A percentile compares a stretch with the other conserved stretches of the same genome.
phyloP scores from a whole-genome alignment of 2,113 vertebrate species.

The Clarias magur region DNA sequence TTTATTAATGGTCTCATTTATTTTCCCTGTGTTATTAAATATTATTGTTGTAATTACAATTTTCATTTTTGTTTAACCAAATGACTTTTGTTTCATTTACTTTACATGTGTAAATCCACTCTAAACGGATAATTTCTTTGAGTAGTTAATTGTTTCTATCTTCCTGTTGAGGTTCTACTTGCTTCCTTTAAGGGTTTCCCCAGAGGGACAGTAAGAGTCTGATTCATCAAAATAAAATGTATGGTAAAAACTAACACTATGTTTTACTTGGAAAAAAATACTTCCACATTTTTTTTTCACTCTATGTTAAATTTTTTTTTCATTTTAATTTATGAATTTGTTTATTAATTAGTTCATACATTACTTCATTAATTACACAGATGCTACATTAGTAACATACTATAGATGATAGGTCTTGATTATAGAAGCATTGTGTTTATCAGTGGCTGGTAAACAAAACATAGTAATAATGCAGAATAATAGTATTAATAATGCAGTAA shows the following conservation, averaged over 20 bases:
- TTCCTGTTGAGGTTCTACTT: too few species aligned
- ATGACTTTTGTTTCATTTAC: not conserved
- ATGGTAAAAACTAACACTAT: too few species aligned
- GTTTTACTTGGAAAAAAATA: too few species aligned
- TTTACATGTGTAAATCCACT: not conserved
- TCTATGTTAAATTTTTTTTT: too few species aligned
- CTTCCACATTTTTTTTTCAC: too few species aligned
- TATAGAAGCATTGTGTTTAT: not conserved
- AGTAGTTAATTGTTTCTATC: not conserved
- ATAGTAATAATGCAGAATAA: not conserved
- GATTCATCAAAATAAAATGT: too few species aligned
- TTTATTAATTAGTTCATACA: not conserved
- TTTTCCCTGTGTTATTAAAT: not conserved
- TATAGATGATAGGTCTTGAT: not conserved
- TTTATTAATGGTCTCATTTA: not conserved
- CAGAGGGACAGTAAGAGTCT: too few species aligned
- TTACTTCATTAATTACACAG: not conserved
- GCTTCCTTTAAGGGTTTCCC: too few species aligned
- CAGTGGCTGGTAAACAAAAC: not conserved
- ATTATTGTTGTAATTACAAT: not conserved
- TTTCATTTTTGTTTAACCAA: too few species aligned
- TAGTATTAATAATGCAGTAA: not conserved
- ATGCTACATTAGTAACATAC: too few species aligned
- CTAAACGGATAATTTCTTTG: not conserved
- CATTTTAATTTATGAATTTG: not conserved